These are phyloP conservation scores for Thaumetopoea pityocampa DNA, from an alignment of 1,140 invertebrate species.

Conservation along the genomic window DNA sequence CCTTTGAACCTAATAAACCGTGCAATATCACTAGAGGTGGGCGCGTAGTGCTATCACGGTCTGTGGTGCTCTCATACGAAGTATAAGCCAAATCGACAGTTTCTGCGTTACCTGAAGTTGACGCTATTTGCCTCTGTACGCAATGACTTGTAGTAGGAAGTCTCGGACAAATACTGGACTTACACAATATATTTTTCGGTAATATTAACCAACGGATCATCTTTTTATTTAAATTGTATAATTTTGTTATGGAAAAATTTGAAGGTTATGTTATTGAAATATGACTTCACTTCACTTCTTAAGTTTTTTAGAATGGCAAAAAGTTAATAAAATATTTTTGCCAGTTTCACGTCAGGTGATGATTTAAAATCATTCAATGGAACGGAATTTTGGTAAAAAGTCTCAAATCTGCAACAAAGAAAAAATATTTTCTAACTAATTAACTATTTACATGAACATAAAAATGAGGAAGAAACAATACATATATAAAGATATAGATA, in stretches of 20 bases:
- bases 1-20: slow-evolving; percentile 90
- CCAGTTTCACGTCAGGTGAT: no score
- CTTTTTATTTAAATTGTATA: slow-evolving; percentile 24
- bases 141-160: slow-evolving; percentile 6
- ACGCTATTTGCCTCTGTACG: slow-evolving; percentile 18
- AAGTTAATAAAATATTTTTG: no score
- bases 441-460: no score
- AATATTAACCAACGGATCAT: slow-evolving; percentile 41
- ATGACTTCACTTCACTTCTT: no score
- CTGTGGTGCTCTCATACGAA: slow-evolving; percentile 54
- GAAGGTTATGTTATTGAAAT: slow-evolving; percentile 18
- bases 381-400: no score
- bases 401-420: no score
- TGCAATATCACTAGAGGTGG: slow-evolving; percentile 89
- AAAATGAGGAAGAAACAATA: no score
- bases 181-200: slow-evolving; percentile 22
- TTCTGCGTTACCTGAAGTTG: slow-evolving; percentile 37
- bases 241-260: slow-evolving; percentile 17
- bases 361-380: no score
- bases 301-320: no score
- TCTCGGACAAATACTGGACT: slow-evolving; percentile 17
- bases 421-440: no score
- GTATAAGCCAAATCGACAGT: slow-evolving; percentile 63
- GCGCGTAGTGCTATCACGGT: slow-evolving; percentile 28
- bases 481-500: no score